Base-by-base conservation (phyloP, 2,888 invertebrate genomes). In the Tineola bisselliella region DNA sequence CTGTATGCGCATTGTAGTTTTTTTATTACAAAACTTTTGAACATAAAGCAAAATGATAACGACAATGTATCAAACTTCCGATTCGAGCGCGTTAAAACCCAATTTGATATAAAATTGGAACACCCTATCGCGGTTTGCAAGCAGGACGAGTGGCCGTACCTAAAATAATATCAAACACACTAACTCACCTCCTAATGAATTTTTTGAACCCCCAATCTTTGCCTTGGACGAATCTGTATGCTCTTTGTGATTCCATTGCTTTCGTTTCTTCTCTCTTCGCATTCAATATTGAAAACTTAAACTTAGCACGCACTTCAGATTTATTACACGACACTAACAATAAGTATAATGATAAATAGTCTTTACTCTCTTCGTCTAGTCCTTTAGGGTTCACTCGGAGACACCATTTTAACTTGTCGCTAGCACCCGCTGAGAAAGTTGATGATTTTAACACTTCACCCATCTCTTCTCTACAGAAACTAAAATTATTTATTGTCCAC, bases 171-270 rank as follows among this genome's bases (percentile, higher is more conserved):
- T 5, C 4, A 48, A 48, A 48, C 38, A 38, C 38, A 44, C 18
- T 30, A 44, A 69, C 79, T 77, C 68, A 84, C 87, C 87, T 91
- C 75, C 99, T 91, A 68, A 99, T 99, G 81, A 99, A 99, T 86
- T 99, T 99, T 88, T 99, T 99, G 89, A 99, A 99, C 63, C 99
- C 99, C 99, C 99, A 99, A 90, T 99, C 99, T 88, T 99, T 99
- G 71, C 99, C 99, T 89, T 99, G 99, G 65, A 99, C 99, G 88
- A 99, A 99, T 89, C 99, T 92, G 88, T 99, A 99, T 66, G 99
- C 99, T 79, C 99, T 88, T 78, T 92, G 92, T 81, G 92, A 92
- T 81, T 98, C 99, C 99, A 99, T 99, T 70, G 99, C 99, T 90
- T 99, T 99, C 75, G 99, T 99, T 89, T 99, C 99, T 90, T 99